Evolutionary conservation across 2,797 vertebrate genomes (phyloP), one percentile per base, ranked within the genome.

Genomic region (Melopsittacus undulatus): DNA sequence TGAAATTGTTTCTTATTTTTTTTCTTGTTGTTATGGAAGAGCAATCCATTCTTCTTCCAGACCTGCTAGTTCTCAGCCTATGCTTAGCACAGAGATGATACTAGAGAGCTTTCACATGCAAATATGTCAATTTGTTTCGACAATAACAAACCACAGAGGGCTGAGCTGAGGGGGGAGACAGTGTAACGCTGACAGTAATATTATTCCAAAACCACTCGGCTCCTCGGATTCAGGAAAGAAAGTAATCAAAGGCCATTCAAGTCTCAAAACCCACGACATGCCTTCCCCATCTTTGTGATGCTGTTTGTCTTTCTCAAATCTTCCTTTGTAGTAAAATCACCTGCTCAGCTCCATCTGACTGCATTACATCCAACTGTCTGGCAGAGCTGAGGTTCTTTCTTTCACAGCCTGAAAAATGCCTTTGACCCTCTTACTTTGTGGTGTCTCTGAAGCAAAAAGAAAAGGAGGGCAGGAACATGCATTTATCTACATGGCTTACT

Each of bases 51-150:
- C 10, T 54, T 46, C 22, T 73, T 70, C 49, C 17, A 70, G 52
- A 73, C 17, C 34, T 73, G 36, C 17, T 88, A 49, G 49, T 48
- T 95, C 49, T 94, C 42, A 86, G 84, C 81, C 36, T 36, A 36
- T 36, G 36, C 36, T 36, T 36, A 36, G 36, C 36, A 36, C 36
- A 36, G 36, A 36, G 54, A 64, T 88, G 13, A 87, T 89, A 94
- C 87, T n/a, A 83, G 32, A 72, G 74, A 87, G 57, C 57, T 95
- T 97, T 97, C 79, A 93, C 34, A 96, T 97, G 90, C 80, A 97
- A 97, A 97, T 96, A 46, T 59, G 42, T 89, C 86, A 78, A 87
- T 95, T 97, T 96, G 90, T 45, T 96, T 96, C 45, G n/a, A 87
- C 64, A 93, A 76, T 48, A 75, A 74, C 64, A 70, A 94, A 40